Percentiles rank a stretch among this genome's conserved stretches.
phyloP scores from a whole-genome alignment of 2,888 invertebrate species.

The Hartigia nigra region DNA sequence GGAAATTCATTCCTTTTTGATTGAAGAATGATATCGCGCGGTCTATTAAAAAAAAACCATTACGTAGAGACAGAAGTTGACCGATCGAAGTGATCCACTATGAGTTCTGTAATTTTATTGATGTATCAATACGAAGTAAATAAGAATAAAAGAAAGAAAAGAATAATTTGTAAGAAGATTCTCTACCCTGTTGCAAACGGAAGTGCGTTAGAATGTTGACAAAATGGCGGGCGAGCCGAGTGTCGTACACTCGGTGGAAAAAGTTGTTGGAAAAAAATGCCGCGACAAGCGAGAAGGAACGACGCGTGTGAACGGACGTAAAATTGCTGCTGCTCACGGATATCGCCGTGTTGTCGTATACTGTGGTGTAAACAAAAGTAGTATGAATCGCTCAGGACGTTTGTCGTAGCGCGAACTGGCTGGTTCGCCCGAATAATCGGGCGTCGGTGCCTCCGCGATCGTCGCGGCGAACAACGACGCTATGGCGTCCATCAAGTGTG shows the following conservation, averaged over 20 bases:
- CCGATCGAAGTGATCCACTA: background rate
- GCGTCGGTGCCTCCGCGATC: conserved; percentile 25
- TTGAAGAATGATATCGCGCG: background rate
- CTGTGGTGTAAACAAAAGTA: conserved; percentile 12
- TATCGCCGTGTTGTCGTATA: conserved; percentile 8
- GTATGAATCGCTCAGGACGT: conserved; percentile 8
- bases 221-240: conserved; percentile 55
- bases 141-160: background rate
- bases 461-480: conserved; percentile 55
- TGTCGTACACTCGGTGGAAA: conserved; percentile 50
- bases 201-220: conserved; percentile 38
- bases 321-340: conserved; percentile 19
- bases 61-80: no score
- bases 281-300: conserved; percentile 47
- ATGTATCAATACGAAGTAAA: background rate
- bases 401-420: conserved; percentile 9
- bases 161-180: background rate
- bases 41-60: no score
- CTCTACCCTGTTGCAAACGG: conserved; percentile 13
- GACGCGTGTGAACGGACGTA: conserved; percentile 44
- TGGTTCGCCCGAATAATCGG: conserved; percentile 11
- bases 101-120: background rate
- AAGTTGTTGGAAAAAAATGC: conserved; percentile 54
- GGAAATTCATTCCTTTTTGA: background rate
- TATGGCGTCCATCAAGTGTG: conserved; percentile 56